Conservation (phyloP, 2,888 invertebrate species). For the Pachymerium ferrugineum region DNA sequence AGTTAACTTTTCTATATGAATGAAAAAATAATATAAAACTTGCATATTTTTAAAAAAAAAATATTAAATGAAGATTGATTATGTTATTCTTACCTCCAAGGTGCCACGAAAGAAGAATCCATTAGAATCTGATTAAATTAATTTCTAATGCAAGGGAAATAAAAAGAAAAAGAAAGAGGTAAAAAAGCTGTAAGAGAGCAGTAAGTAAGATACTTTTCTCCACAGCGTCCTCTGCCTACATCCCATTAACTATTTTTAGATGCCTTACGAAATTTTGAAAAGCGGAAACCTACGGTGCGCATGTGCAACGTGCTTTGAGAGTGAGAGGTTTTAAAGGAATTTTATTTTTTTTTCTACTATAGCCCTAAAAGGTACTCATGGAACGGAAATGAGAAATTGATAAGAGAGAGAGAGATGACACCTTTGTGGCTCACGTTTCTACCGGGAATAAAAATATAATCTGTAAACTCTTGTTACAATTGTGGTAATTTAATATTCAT, state of each 20-base stretch:
- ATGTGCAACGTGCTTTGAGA: conserved; percentile 20
- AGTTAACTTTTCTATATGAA: background rate
- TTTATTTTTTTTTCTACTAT: background rate
- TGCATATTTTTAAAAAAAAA: too few species aligned
- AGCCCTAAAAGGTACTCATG: background rate
- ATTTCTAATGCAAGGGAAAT: background rate
- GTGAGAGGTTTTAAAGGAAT: conserved; percentile 23
- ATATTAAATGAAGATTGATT: background rate
- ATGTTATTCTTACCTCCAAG: conserved; percentile 34
- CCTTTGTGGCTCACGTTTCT: background rate
- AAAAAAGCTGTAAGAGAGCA: background rate
- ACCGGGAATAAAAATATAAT: background rate
- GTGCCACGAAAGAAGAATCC: conserved; percentile 34
- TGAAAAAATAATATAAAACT: too few species aligned
- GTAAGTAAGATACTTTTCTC: conserved; percentile 9
- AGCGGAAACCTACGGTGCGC: conserved; percentile 29
- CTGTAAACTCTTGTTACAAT: too few species aligned
- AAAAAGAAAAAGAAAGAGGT: background rate
- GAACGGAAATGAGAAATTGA: background rate
- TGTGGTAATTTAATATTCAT: too few species aligned
- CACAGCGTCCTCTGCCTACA: conserved; percentile 29
- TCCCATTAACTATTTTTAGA: conserved; percentile 31
- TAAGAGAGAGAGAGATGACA: too few species aligned
- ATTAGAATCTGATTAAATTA: background rate
- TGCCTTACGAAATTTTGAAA: conserved; percentile 27